Conservation (phyloP, 2,797 vertebrate species). For the Rhynchonycteris naso region DNA sequence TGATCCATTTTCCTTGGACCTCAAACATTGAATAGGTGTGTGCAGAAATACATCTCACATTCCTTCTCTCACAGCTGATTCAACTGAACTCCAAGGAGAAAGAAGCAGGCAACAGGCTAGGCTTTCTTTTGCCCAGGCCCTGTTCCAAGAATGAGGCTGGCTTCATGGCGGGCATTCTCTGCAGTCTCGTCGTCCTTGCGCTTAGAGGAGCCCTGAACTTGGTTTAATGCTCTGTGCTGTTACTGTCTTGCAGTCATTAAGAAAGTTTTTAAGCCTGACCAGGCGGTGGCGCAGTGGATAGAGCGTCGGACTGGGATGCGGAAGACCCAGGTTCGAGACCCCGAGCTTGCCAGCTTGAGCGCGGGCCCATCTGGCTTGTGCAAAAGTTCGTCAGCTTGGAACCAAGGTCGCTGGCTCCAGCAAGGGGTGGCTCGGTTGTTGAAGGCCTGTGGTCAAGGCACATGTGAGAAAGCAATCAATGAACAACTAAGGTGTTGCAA, state of each 20-base stretch:
- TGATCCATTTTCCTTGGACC: background rate
- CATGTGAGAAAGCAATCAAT: too few species aligned
- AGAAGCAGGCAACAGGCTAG: background rate
- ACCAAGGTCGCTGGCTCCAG: too few species aligned
- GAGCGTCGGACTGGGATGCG: too few species aligned
- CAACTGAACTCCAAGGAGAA: background rate
- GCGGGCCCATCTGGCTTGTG: too few species aligned
- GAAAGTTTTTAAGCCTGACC: background rate
- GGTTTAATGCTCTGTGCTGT: background rate
- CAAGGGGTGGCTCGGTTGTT: too few species aligned
- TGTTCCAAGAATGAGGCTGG: background rate
- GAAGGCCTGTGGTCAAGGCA: too few species aligned
- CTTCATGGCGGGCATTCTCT: background rate
- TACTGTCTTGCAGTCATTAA: background rate
- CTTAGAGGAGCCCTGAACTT: background rate
- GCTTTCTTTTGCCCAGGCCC: background rate
- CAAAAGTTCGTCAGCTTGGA: too few species aligned
- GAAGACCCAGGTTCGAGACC: too few species aligned
- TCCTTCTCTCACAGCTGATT: background rate
- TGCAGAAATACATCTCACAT: background rate
- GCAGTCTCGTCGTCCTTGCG: fast-evolving
- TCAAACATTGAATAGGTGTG: background rate
- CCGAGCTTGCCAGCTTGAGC: too few species aligned
- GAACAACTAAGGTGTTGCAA: too few species aligned
- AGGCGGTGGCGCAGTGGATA: too few species aligned